Percentiles rank a stretch among this genome's conserved stretches.
These are phyloP conservation scores for Pavo muticus DNA, from an alignment of 2,113 vertebrate genomes.

Conservation along the genomic window DNA sequence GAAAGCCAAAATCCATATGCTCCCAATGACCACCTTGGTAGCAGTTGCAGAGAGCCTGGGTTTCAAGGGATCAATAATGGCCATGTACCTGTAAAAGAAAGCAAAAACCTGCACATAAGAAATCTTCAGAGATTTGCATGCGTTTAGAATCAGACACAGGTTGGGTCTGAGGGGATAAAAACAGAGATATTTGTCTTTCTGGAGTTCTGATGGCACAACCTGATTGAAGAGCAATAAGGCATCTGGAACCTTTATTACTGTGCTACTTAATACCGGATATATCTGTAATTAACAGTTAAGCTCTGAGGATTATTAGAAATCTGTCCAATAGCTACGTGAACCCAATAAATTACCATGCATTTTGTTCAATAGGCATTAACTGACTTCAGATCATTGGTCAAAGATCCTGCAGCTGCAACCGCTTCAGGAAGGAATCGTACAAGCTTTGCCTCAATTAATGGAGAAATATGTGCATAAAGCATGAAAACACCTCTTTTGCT, in stretches of 20 bases:
- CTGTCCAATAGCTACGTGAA: not conserved
- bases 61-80: conserved; percentile 96
- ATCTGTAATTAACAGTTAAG: not conserved
- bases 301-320: not conserved
- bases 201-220: not conserved
- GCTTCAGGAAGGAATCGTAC: not conserved
- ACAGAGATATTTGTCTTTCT: not conserved
- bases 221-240: not conserved
- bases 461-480: not conserved
- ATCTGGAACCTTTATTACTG: not conserved
- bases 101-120: not conserved
- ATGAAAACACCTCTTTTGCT: not conserved
- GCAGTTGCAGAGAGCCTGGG: conserved; percentile 93
- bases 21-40: conserved; percentile 90
- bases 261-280: not conserved
- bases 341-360: not conserved
- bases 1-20: conserved; percentile 95
- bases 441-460: not conserved
- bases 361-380: not conserved
- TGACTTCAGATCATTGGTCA: not conserved
- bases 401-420: not conserved
- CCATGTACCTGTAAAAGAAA: conserved; percentile 89
- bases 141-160: not conserved
- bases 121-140: not conserved
- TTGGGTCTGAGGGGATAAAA: not conserved